Conservation (phyloP, 2,888 invertebrate species). For the Dysmachus trigonus region DNA sequence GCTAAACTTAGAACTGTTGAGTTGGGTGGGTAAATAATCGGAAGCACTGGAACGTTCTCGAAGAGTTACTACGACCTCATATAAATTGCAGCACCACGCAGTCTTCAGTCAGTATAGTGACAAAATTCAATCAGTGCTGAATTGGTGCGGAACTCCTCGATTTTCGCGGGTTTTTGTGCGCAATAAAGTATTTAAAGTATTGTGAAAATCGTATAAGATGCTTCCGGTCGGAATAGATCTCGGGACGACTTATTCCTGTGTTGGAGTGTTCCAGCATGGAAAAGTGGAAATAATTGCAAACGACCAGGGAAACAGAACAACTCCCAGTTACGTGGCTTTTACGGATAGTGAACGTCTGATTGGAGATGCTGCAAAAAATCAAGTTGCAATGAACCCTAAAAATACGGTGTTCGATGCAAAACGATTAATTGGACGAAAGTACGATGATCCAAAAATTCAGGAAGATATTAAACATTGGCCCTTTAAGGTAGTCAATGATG, state of each 20-base stretch:
- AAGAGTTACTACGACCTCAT: neutral
- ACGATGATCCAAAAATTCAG: slow-evolving; percentile 89
- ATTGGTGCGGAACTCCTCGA: neutral
- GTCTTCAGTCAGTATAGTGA: neutral
- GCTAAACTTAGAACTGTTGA: neutral
- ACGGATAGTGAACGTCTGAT: slow-evolving; percentile 86
- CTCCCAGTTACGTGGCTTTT: slow-evolving; percentile 80
- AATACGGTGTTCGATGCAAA: slow-evolving; percentile 95
- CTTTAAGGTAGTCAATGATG: slow-evolving; percentile 85
- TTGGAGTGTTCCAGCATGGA: slow-evolving; percentile 79
- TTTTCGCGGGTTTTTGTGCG: neutral
- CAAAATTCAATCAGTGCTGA: neutral
- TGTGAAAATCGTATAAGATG: slow-evolving; percentile 55
- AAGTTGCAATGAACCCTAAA: slow-evolving; percentile 89
- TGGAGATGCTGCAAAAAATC: slow-evolving; percentile 87
- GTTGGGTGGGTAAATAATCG: neutral
- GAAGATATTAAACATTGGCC: slow-evolving; percentile 95
- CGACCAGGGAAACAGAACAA: slow-evolving; percentile 83
- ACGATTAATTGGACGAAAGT: slow-evolving; percentile 92
- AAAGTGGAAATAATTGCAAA: slow-evolving; percentile 87
- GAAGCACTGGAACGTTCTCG: neutral
- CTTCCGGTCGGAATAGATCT: slow-evolving; percentile 82
- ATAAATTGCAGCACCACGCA: neutral
- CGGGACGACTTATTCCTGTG: slow-evolving; percentile 85
- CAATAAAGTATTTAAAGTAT: neutral